A percentile compares a stretch with the other conserved stretches of the same genome.
phyloP scores from a whole-genome alignment of 2,797 vertebrate genomes.

The Hoplostethus mediterraneus region DNA sequence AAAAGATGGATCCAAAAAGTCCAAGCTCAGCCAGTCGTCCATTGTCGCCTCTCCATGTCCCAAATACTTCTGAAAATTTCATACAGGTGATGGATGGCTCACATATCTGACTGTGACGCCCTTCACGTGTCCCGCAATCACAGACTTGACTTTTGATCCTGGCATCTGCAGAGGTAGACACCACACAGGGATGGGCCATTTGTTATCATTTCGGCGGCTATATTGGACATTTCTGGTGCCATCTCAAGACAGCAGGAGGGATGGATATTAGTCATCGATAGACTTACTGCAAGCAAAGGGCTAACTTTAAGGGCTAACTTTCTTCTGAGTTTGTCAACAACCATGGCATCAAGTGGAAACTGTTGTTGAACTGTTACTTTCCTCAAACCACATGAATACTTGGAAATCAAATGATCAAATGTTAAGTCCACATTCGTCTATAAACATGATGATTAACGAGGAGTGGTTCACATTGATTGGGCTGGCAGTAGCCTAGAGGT shows the following conservation, averaged over 20 bases:
- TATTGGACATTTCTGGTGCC: background rate
- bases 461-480: background rate
- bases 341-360: no score
- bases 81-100: conserved; percentile 48
- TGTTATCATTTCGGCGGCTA: conserved; percentile 15
- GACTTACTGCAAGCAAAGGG: background rate
- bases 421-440: background rate
- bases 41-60: background rate
- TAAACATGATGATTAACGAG: background rate
- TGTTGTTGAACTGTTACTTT: background rate
- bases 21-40: background rate
- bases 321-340: no score
- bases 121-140: conserved; percentile 35
- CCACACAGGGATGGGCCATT: conserved; percentile 16
- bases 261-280: conserved; percentile 7
- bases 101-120: conserved; percentile 34
- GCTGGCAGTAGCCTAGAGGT: background rate
- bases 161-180: conserved; percentile 27
- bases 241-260: conserved; percentile 6
- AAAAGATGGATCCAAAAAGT: background rate
- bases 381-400: background rate
- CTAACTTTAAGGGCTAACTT: background rate
- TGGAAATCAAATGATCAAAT: conserved; percentile 2
- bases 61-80: background rate
- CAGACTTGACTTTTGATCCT: conserved; percentile 43